phyloP scores from a whole-genome alignment of 2,113 vertebrate species.

The rabbit (Oryctolagus cuniculus) region mOryCun1.1 NC_091438.1:158741001-158741500 shows the following conservation, averaged over 20 bases:
- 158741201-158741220: background rate
- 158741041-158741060: no score
- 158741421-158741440: background rate
- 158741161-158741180: background rate
- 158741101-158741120: rapidly evolving
- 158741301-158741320: background rate
- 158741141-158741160: rapidly evolving
- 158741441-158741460: conserved; percentile 9
- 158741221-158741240: rapidly evolving
- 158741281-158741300: background rate
- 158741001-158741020: no score
- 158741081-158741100: background rate
- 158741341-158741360: rapidly evolving
- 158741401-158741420: background rate
- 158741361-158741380: background rate
- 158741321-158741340: background rate
- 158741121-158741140: background rate
- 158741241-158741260: rapidly evolving
- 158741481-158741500: conserved; percentile 24
- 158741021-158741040: no score
- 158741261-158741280: rapidly evolving
- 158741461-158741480: conserved; percentile 45
- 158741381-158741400: no score
- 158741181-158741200: background rate
- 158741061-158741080: no score